phyloP scores from a whole-genome alignment of 2,888 invertebrate species.

The Furcula furcula region DNA sequence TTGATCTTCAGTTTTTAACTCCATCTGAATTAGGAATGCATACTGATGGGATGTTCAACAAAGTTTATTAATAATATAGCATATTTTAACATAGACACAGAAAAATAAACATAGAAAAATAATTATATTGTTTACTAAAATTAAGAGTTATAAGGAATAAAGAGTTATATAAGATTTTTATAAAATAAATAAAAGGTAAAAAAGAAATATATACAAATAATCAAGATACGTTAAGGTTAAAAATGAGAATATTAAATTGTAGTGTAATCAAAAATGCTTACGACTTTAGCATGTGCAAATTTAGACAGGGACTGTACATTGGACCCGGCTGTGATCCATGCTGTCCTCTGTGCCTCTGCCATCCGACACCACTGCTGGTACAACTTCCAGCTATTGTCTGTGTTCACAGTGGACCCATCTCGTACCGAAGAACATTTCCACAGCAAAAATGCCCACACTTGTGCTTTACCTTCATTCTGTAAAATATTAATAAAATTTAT shows the following conservation, averaged over 20 bases:
- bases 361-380: slow-evolving; percentile 93
- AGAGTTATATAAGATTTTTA: too few relatives aligned
- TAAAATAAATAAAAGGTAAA: too few relatives aligned
- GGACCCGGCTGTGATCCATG: slow-evolving; percentile 91
- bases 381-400: slow-evolving; percentile 88
- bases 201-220: too few relatives aligned
- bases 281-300: slow-evolving; percentile 85
- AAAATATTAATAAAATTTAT: slow-evolving; percentile 16
- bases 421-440: slow-evolving; percentile 85
- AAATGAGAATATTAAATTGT: too few relatives aligned
- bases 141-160: too few relatives aligned
- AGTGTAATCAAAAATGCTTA: slow-evolving; percentile 47
- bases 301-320: slow-evolving; percentile 87
- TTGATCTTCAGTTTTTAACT: slow-evolving; percentile 69
- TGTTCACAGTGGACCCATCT: slow-evolving; percentile 71
- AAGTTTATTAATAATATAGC: too few relatives aligned
- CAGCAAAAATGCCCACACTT: slow-evolving; percentile 92
- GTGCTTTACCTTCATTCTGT: slow-evolving; percentile 89
- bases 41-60: too few relatives aligned
- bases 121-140: too few relatives aligned
- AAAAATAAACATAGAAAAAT: too few relatives aligned
- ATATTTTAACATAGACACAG: too few relatives aligned
- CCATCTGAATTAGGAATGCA: slow-evolving; percentile 62
- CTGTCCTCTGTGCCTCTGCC: slow-evolving; percentile 86
- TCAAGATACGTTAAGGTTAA: too few relatives aligned